Base-by-base conservation (phyloP, 2,113 vertebrate species). In the Cebidichthys violaceus region DNA sequence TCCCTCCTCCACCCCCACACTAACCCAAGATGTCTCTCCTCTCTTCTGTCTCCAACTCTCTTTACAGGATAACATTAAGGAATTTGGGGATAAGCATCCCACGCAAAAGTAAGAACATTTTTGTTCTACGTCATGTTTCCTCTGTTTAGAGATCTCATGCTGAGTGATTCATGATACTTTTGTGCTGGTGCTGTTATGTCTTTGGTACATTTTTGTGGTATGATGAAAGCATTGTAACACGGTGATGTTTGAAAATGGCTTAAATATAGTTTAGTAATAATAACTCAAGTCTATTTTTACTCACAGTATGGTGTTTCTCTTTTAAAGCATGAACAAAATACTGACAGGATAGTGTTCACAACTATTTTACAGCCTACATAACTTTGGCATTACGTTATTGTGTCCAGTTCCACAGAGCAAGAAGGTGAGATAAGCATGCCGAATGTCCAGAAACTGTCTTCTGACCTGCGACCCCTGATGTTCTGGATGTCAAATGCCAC, bases 401-500 rank as follows among this genome's bases (percentile, higher is more conserved):
- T 83, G 45, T 88, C 62, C 89, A 96, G 95, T 70, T 93, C 94
- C 37, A 83, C 92, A 93, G 97, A 97, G 61, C 94, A 95, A 1
- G 96, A 94, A 29, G 88, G 64, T 24, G 95, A 95, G 68, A 74
- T 94, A 60, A 90, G 88, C 84, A 79, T 93, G 0, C 94, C 96
- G 18, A 96, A 96, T 14, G 94, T 96, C 0, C 95, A 96, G 78
- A 96, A 95, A 50, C 95, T 98, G 83, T 96, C 96, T 0, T 92
- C 95, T 14, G 97, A 98, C 84, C 95, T 98, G 66, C 95, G 94
- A 71, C 97, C 97, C 0, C 95, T 98, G 64, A 97, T 98, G 95
- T 96, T 97, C 74, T 98, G 97, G 97, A 97, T 98, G 97, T 96
- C 97, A 65, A 98, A 98, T n/a, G 96, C 97, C 64, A 97, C 96